Conservation (phyloP, 2,888 invertebrate species). For the Ametastegia equiseti region DNA sequence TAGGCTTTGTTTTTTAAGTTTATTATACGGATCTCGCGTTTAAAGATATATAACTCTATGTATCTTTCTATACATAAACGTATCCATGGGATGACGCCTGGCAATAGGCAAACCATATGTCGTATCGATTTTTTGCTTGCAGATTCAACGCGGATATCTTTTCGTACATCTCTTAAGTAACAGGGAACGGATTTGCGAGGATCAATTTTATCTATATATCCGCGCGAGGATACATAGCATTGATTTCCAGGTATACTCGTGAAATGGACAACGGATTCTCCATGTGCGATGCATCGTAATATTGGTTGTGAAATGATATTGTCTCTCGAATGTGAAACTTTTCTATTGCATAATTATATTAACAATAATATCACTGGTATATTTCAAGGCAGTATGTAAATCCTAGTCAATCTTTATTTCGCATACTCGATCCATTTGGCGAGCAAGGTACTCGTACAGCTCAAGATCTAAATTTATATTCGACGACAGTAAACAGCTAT, state of each 20-base stretch:
- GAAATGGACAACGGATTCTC: neutral
- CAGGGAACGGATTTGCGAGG: constrained; percentile 5
- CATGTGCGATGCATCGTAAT: neutral
- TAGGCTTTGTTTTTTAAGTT: constrained; percentile 57
- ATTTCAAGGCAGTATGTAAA: neutral
- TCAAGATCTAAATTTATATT: constrained; percentile 14
- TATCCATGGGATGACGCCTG: neutral
- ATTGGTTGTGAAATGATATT: neutral
- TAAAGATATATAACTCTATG: constrained; percentile 3
- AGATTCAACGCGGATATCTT: constrained; percentile 14
- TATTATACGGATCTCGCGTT: constrained; percentile 56
- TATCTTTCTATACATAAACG: neutral
- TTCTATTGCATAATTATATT: neutral
- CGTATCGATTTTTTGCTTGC: constrained; percentile 28
- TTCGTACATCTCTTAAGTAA: constrained; percentile 1
- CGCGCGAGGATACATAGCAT: neutral
- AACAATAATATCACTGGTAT: neutral
- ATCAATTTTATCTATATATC: constrained; percentile 25
- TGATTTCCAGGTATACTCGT: neutral
- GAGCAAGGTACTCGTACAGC: neutral
- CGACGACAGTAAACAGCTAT: neutral
- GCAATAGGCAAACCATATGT: constrained; percentile 22
- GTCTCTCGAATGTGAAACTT: neutral
- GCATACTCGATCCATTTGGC: constrained; percentile 22
- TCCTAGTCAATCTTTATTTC: neutral